Evolutionary conservation across 2,797 vertebrate genomes (phyloP).

Genomic region (Acanthurus lineatus): DNA sequence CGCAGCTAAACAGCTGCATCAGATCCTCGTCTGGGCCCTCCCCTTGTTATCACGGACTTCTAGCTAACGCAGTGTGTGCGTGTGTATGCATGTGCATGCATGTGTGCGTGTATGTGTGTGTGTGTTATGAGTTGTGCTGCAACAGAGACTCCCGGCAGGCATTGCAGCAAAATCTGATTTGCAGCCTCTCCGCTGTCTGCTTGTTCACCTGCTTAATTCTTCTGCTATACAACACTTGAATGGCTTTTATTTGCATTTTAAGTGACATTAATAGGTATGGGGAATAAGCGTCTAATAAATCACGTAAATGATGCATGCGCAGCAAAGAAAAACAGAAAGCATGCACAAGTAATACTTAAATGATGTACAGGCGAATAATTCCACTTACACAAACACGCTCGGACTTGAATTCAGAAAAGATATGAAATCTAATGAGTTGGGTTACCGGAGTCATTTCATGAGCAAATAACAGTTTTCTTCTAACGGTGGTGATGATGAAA

Average conservation of each 20-base stretch:
- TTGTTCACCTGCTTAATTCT: conserved; percentile 72
- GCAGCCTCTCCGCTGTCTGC: conserved; percentile 62
- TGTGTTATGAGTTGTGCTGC: conserved; percentile 65
- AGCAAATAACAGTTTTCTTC: conserved; percentile 48
- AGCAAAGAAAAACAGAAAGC: conserved; percentile 57
- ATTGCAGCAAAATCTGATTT: conserved; percentile 77
- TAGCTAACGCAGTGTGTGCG: conserved; percentile 62
- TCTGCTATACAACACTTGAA: conserved; percentile 67
- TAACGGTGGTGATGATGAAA: conserved; percentile 24
- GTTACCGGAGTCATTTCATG: conserved; percentile 22
- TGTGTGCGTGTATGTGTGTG: background rate
- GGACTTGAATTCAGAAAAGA: background rate
- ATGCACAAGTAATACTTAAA: conserved; percentile 12
- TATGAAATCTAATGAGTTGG: conserved; percentile 32
- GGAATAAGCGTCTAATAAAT: conserved; percentile 75
- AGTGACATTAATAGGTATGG: conserved; percentile 78
- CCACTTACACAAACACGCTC: background rate
- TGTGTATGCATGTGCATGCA: background rate
- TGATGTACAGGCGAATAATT: conserved; percentile 34
- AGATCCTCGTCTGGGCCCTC: conserved; percentile 68
- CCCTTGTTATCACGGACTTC: conserved; percentile 77
- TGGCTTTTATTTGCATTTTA: conserved; percentile 83
- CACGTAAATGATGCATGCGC: conserved; percentile 63
- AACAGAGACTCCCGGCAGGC: conserved; percentile 74
- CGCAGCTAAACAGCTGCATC: conserved; percentile 78